Percentiles rank a stretch among this genome's conserved stretches.
Conservation (phyloP, 2,797 vertebrate genomes). For the Mormyrops boulengeri region DNA sequence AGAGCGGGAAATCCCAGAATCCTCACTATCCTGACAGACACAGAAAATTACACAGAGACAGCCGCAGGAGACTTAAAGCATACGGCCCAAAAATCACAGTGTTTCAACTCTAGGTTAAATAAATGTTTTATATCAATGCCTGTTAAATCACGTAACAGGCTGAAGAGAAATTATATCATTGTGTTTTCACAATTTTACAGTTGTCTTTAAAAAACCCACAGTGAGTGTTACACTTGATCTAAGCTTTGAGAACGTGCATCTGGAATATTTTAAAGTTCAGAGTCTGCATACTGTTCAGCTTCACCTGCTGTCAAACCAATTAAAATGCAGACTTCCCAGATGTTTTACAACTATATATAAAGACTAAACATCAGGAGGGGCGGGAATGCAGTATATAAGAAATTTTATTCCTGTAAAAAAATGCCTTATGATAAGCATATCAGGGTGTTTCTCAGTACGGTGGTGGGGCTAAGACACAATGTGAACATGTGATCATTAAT, state of each 20-base stretch:
- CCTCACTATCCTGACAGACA: slow-evolving; percentile 13
- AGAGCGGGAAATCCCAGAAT: background rate
- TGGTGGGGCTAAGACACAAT: slow-evolving; percentile 29
- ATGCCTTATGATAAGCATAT: background rate
- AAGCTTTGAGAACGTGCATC: background rate
- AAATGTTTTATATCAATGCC: background rate
- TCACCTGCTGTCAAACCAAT: background rate
- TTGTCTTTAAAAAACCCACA: background rate
- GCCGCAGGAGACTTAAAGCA: background rate
- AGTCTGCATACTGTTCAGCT: background rate
- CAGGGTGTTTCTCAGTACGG: slow-evolving; percentile 35
- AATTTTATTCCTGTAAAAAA: background rate
- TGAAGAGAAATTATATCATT: background rate
- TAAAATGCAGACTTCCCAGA: background rate
- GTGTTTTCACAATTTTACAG: background rate
- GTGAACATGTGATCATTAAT: slow-evolving; percentile 37
- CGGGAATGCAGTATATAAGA: background rate
- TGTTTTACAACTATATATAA: background rate
- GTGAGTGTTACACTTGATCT: background rate
- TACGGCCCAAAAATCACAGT: background rate
- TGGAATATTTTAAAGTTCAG: background rate
- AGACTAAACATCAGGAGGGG: background rate
- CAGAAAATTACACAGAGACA: background rate
- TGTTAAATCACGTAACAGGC: background rate
- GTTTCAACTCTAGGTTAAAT: background rate